Percentiles rank a stretch among this genome's conserved stretches.
Conservation (phyloP, 2,797 vertebrate species). For the Mus caroli region DNA sequence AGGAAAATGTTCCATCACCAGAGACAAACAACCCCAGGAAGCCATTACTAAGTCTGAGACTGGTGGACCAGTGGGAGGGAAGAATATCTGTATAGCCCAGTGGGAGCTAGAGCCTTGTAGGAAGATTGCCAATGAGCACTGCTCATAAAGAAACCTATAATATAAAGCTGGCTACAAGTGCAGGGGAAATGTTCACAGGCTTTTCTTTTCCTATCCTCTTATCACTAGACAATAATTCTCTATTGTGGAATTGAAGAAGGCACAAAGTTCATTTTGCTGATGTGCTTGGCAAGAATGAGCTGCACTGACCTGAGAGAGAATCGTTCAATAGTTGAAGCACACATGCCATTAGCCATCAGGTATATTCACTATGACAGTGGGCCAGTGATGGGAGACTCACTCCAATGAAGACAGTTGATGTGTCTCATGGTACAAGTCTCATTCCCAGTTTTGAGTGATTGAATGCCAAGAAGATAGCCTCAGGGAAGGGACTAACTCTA, state of each 20-base stretch:
- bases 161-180: background rate
- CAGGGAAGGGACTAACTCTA: background rate
- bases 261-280: background rate
- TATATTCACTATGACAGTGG: background rate
- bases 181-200: background rate
- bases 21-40: background rate
- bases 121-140: background rate
- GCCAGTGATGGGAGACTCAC: background rate
- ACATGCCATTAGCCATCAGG: background rate
- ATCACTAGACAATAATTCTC: background rate
- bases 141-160: background rate
- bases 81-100: background rate
- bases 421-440: background rate
- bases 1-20: background rate
- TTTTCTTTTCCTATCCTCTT: background rate
- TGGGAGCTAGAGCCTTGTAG: background rate
- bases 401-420: background rate
- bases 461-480: background rate
- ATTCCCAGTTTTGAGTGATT: background rate
- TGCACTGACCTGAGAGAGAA: background rate
- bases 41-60: background rate
- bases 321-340: background rate
- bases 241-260: conserved; percentile 10
- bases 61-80: background rate
- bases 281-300: background rate